A percentile compares a stretch with the other conserved stretches of the same genome.
phyloP scores from a whole-genome alignment of 1,140 invertebrate genomes.

The Caenorhabditis briggsae region DNA sequence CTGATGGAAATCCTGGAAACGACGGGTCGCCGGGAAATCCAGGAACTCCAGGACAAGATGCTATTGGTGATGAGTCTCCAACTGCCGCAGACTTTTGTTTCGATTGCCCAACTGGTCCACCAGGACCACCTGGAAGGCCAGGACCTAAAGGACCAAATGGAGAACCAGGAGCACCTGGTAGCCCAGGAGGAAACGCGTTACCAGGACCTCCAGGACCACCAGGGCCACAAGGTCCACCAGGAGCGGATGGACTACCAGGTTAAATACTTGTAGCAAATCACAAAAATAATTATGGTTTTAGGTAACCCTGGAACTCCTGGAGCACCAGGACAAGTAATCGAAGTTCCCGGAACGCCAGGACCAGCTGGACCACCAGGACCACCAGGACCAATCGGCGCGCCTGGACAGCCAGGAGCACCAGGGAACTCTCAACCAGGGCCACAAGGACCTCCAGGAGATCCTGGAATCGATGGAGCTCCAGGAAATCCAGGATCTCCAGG shows the following conservation, averaged over 20 bases:
- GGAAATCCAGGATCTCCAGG: conserved; percentile 61
- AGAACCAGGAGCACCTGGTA: conserved; percentile 42
- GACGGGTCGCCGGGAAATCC: conserved; percentile 59
- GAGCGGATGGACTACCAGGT: conserved; percentile 37
- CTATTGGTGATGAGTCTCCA: neutral
- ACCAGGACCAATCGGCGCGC: conserved; percentile 60
- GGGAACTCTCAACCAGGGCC: conserved; percentile 60
- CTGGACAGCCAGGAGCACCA: conserved; percentile 56
- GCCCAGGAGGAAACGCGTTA: conserved; percentile 21
- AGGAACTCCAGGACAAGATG: conserved; percentile 47
- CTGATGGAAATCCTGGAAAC: conserved; percentile 58
- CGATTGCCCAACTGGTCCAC: conserved; percentile 52
- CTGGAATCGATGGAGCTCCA: conserved; percentile 58
- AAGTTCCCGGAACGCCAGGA: conserved; percentile 56
- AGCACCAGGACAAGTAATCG: conserved; percentile 57
- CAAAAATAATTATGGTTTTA: neutral
- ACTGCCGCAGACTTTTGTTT: conserved; percentile 55
- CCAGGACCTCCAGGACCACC: conserved; percentile 60
- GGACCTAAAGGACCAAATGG: conserved; percentile 54
- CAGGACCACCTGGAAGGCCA: conserved; percentile 9
- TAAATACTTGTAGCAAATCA: neutral
- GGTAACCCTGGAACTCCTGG: conserved; percentile 55
- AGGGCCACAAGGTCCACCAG: conserved; percentile 56
- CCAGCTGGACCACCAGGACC: conserved; percentile 64
- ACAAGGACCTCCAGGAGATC: conserved; percentile 60